phyloP scores from a whole-genome alignment of 2,113 vertebrate species.

The Oplegnathus fasciatus region DNA sequence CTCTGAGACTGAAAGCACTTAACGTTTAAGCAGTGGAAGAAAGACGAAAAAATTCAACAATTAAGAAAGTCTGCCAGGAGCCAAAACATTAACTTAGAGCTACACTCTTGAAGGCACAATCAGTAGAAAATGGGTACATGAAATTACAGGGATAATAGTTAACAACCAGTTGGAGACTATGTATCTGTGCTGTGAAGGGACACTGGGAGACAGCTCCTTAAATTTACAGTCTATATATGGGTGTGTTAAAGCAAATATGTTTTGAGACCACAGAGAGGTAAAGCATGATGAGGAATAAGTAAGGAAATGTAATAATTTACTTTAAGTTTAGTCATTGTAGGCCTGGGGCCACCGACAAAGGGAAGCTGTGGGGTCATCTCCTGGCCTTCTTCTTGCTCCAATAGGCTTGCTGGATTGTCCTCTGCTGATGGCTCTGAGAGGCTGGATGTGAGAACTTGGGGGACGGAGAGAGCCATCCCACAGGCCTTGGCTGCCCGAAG shows the following conservation, averaged over 20 bases:
- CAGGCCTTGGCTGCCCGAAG: slow-evolving; percentile 86
- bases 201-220: not conserved
- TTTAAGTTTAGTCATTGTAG: slow-evolving; percentile 95
- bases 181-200: slow-evolving; percentile 32
- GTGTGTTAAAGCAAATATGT: slow-evolving; percentile 24
- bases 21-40: slow-evolving; percentile 16
- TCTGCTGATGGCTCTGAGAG: slow-evolving; percentile 11
- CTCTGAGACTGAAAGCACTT: slow-evolving; percentile 49
- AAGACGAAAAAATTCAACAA: slow-evolving; percentile 35
- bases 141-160: slow-evolving; percentile 71
- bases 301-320: slow-evolving; percentile 81
- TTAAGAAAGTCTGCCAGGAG: slow-evolving; percentile 41
- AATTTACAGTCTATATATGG: slow-evolving; percentile 1
- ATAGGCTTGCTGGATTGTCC: slow-evolving; percentile 4
- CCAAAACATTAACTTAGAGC: slow-evolving; percentile 53
- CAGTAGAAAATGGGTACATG: slow-evolving; percentile 51
- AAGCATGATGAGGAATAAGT: slow-evolving; percentile 26
- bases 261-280: slow-evolving; percentile 30
- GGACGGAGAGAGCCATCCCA: slow-evolving; percentile 84
- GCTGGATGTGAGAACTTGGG: slow-evolving; percentile 57
- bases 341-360: slow-evolving; percentile 94
- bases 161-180: slow-evolving; percentile 64
- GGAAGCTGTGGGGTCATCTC: slow-evolving; percentile 72
- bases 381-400: slow-evolving; percentile 71
- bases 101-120: slow-evolving; percentile 47